Percentiles rank a stretch among this genome's conserved stretches.
Evolutionary conservation across 2,797 vertebrate genomes (phyloP).

Genomic region (Lagodon rhomboides): DNA sequence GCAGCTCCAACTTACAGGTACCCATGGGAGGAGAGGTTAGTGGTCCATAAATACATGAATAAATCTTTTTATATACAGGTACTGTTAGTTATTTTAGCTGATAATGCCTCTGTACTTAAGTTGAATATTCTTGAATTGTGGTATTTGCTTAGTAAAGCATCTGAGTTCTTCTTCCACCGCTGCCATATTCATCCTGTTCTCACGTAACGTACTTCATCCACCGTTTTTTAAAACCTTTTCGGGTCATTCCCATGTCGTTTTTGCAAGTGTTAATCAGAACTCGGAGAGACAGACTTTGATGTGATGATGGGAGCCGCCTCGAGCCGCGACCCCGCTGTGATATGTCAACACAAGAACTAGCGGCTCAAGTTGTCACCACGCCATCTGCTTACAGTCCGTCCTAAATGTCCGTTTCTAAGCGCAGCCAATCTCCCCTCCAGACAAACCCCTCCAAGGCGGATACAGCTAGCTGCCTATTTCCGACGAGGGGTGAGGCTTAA

Average conservation of each 20-base stretch:
- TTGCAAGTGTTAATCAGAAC: conserved; percentile 45
- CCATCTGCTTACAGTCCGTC: conserved; percentile 70
- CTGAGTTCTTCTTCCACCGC: too few species aligned
- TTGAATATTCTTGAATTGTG: not conserved
- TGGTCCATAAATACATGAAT: not conserved
- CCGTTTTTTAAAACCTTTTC: not conserved
- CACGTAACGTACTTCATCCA: not conserved
- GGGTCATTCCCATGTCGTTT: conserved; percentile 16
- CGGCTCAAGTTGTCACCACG: conserved; percentile 73
- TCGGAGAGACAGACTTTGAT: conserved; percentile 52
- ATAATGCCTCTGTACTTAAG: not conserved
- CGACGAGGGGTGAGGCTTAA: conserved; percentile 44
- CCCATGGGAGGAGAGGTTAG: not conserved
- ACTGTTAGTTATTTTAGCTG: not conserved
- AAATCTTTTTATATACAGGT: not conserved
- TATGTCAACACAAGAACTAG: conserved; percentile 70
- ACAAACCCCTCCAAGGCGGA: conserved; percentile 27
- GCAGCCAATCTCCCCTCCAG: conserved; percentile 33
- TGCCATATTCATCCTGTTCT: not conserved
- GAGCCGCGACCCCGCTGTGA: conserved; percentile 65
- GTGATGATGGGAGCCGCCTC: conserved; percentile 60
- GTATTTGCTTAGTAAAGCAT: not conserved
- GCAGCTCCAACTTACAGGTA: not conserved
- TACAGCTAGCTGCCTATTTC: conserved; percentile 48
- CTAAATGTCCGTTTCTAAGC: conserved; percentile 65